Base-by-base conservation (phyloP, 1,140 invertebrate genomes). In the Drosophila funebris region DNA sequence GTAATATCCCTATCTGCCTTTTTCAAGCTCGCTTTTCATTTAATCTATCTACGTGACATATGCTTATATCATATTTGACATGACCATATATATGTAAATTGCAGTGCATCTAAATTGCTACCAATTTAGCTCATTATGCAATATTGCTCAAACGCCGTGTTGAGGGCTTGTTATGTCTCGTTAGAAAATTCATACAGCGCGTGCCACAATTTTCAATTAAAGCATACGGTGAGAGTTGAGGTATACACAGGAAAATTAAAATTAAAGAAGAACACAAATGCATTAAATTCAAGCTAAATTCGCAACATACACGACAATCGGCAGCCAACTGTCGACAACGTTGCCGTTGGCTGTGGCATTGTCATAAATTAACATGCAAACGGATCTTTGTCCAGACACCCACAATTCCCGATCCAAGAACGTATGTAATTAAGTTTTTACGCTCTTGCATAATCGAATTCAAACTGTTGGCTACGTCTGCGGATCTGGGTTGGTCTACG, bases 361-460 rank as follows among this genome's bases (percentile, higher is more conserved):
- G 74, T 78, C 77, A 89, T 90, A 89, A 89, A 89, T 90, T 90
- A 90, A 85, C 81, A 81, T 78, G 57, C 64, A 70, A 76, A 68
- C 44, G 82, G 50, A 69, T 83, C 48, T 57, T 29, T 33, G 50
- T 48, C 22, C 60, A 61, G 61, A 48, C 64, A 46, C 43, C 52
- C 41, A 36, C 62, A 67, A 54, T 72, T 52, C 36, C 27, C 39
- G 39, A 73, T 79, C 39, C 63, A 20, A 39, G 75, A 68, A 9
- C 46, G 66, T 54, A 29, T 64, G 58, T 88, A 88, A 90, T 90
- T 88, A 78, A 71, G 80, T 90, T 90, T 85, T 77, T 67, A 46
- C 61, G 43, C 44, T 53, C 41, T 27, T 62, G 37, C 54, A 69
- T 76, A 85, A 90, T 88, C 81, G 80, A 76, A 73, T 83, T 80